Evolutionary conservation across 1,140 invertebrate species (phyloP).

Genomic region (Sinonovacula constricta): DNA sequence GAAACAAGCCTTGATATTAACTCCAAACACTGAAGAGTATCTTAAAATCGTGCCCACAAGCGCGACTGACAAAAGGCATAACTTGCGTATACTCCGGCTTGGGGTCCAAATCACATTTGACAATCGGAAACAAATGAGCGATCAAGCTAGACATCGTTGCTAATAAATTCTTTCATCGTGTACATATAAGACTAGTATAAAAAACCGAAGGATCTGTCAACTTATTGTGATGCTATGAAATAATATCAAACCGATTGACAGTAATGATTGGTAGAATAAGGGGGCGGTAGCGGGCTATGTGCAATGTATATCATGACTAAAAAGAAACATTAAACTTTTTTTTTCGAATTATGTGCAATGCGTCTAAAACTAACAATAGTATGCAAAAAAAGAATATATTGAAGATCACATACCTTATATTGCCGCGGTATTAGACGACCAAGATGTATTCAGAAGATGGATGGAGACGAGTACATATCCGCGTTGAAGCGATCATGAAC

Average conservation of each 20-base stretch:
- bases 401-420: slow-evolving; percentile 52
- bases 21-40: slow-evolving; percentile 32
- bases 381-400: slow-evolving; percentile 41
- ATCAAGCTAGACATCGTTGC: slow-evolving; percentile 37
- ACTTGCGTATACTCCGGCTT: slow-evolving; percentile 26
- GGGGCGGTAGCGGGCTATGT: too few species aligned
- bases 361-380: neutral
- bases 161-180: slow-evolving; percentile 26
- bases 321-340: slow-evolving; percentile 36
- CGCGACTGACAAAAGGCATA: slow-evolving; percentile 42
- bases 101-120: slow-evolving; percentile 49
- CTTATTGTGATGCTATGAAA: neutral
- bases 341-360: slow-evolving; percentile 20
- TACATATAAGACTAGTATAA: neutral
- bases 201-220: neutral
- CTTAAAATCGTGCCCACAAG: slow-evolving; percentile 33
- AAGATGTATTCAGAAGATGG: slow-evolving; percentile 32
- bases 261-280: too few species aligned
- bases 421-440: slow-evolving; percentile 28
- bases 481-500: slow-evolving; percentile 38
- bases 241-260: neutral
- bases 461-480: slow-evolving; percentile 46
- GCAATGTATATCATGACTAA: slow-evolving; percentile 21
- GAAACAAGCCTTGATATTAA: slow-evolving; percentile 19
- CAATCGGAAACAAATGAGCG: slow-evolving; percentile 51